Percentiles rank a stretch among this genome's conserved stretches.
Evolutionary conservation across 2,888 invertebrate species (phyloP).

Genomic region (Eupithecia pulchellata): DNA sequence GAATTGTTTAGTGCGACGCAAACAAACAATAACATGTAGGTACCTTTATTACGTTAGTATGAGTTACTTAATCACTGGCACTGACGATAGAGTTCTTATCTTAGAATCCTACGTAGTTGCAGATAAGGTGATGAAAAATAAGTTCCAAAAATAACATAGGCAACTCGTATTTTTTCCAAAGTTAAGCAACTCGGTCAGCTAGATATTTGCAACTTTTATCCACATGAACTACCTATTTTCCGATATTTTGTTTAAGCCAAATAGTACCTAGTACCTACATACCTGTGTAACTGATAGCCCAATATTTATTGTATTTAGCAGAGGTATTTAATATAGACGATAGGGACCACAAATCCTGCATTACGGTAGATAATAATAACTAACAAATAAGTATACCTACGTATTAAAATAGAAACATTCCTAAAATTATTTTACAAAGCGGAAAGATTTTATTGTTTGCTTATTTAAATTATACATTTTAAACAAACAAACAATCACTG

Average conservation of each 20-base stretch:
- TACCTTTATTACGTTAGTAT: conserved; percentile 35
- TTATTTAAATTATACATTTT: too few species aligned
- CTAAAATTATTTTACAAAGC: too few species aligned
- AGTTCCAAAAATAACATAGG: conserved; percentile 34
- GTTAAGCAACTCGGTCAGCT: not conserved
- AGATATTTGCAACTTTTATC: not conserved
- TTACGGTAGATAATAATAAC: not conserved
- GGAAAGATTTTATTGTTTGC: too few species aligned
- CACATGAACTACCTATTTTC: not conserved
- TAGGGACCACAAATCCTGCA: not conserved
- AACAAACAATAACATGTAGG: not conserved
- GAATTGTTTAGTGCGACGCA: not conserved
- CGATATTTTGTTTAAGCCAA: not conserved
- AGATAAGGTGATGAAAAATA: conserved; percentile 50
- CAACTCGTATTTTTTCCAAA: conserved; percentile 38
- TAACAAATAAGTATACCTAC: not conserved
- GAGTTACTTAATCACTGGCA: conserved; percentile 47
- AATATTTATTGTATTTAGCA: not conserved
- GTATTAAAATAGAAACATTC: not conserved
- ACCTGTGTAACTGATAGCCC: not conserved
- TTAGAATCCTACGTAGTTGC: conserved; percentile 44
- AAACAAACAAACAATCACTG: too few species aligned
- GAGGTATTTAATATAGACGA: not conserved
- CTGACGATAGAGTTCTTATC: conserved; percentile 55
- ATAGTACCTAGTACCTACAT: too few species aligned